Evolutionary conservation across 2,797 vertebrate species (phyloP).

Genomic region (Scyliorhinus canicula): DNA sequence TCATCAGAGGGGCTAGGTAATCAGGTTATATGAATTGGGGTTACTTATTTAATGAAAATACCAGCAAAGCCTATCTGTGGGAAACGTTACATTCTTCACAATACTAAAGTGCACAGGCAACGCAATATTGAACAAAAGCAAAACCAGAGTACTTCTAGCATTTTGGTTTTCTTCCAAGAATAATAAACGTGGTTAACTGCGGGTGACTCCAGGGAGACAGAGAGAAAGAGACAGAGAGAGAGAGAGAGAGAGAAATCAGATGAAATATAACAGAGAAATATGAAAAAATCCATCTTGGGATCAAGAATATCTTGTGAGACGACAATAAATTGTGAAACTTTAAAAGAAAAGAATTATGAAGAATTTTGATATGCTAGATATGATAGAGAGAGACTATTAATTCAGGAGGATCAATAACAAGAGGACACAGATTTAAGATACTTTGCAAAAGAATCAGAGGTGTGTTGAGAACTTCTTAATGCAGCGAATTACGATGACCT

Average conservation of each 20-base stretch:
- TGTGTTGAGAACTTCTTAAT: neutral
- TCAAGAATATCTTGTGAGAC: neutral
- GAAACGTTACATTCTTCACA: neutral
- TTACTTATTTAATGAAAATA: constrained; percentile 8
- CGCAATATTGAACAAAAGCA: neutral
- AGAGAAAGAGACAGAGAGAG: neutral
- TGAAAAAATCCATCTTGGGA: neutral
- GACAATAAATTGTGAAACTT: neutral
- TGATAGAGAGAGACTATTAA: neutral
- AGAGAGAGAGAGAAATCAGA: too few species aligned
- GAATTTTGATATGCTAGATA: neutral
- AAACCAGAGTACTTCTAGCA: too few species aligned
- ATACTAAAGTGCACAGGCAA: neutral
- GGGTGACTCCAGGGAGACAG: neutral
- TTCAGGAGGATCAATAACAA: neutral
- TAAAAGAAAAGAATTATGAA: neutral
- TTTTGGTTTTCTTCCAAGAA: neutral
- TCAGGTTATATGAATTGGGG: neutral
- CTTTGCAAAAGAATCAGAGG: neutral
- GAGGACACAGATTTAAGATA: neutral
- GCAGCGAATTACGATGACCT: neutral
- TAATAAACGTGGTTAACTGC: neutral
- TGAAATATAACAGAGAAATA: neutral
- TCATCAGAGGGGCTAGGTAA: constrained; percentile 83
- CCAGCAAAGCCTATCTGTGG: neutral